Evolutionary conservation across 2,888 invertebrate species (phyloP).

Genomic region (Drosophila merina): DNA sequence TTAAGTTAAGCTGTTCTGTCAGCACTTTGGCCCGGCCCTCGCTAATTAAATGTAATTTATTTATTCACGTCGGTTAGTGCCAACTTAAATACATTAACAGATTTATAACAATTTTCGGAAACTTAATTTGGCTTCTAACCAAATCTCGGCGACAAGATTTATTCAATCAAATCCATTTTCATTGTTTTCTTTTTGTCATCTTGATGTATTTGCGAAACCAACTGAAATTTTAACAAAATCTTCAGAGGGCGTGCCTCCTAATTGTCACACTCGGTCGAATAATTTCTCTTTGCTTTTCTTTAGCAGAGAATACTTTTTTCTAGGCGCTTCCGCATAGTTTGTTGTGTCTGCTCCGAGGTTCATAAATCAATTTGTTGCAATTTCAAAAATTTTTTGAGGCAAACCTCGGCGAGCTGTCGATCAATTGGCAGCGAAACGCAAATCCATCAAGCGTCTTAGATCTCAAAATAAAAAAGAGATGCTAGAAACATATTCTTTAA

Average conservation of each 20-base stretch:
- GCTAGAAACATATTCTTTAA: constrained; percentile 17
- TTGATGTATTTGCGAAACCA: constrained; percentile 5
- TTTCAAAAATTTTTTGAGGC: constrained; percentile 50
- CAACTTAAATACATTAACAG: constrained; percentile 46
- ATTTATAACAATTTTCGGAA: constrained; percentile 63
- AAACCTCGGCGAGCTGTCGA: constrained; percentile 30
- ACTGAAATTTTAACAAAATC: constrained; percentile 13
- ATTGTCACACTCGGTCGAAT: constrained; percentile 29
- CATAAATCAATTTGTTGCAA: constrained; percentile 77
- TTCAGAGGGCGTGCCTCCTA: constrained; percentile 20
- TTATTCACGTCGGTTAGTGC: constrained; percentile 50
- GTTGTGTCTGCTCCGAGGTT: constrained; percentile 23
- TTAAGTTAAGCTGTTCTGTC: constrained; percentile 18
- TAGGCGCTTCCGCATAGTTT: constrained; percentile 63
- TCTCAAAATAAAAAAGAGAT: not conserved
- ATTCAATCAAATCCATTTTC: constrained; percentile 53
- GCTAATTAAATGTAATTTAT: constrained; percentile 63
- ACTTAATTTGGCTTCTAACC: constrained; percentile 58
- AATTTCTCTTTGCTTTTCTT: constrained; percentile 13
- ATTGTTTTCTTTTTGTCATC: constrained; percentile 46
- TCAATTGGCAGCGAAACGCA: constrained; percentile 63
- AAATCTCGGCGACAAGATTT: constrained; percentile 50
- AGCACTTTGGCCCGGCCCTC: constrained; percentile 22
- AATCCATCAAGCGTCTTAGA: constrained; percentile 60
- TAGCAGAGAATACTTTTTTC: not conserved